phyloP scores from a whole-genome alignment of 2,113 vertebrate species.

The Prionailurus viverrinus region DNA sequence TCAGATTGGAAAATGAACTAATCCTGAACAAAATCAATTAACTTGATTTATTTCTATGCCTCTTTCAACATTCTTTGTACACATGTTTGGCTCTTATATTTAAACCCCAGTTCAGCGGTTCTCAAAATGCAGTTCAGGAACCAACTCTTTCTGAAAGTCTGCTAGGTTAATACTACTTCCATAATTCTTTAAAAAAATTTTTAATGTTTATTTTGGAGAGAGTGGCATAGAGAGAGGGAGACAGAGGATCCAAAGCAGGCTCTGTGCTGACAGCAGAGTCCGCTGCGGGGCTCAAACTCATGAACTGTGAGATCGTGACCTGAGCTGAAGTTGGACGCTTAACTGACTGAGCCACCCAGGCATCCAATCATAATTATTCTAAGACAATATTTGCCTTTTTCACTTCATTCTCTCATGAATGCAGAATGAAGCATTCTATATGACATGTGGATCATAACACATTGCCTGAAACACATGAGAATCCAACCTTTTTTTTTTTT shows the following conservation, averaged over 20 bases:
- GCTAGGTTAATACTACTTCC: conserved; percentile 3
- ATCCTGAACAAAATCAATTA: conserved; percentile 1
- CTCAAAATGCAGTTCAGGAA: neutral
- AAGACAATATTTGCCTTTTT: conserved; percentile 19
- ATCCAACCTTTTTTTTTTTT: neutral
- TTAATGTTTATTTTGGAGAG: too few relatives aligned
- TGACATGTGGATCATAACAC: neutral
- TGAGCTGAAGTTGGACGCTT: too few relatives aligned
- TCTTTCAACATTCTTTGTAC: conserved; percentile 31
- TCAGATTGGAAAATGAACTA: neutral
- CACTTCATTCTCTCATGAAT: neutral
- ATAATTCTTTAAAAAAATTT: too few relatives aligned
- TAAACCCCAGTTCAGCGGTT: neutral
- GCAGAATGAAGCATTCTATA: neutral
- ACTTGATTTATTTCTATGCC: neutral
- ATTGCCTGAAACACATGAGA: neutral
- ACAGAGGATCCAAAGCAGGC: too few relatives aligned
- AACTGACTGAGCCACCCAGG: too few relatives aligned
- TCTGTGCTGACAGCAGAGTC: too few relatives aligned
- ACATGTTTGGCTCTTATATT: neutral
- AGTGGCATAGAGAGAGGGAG: too few relatives aligned
- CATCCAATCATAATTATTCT: neutral
- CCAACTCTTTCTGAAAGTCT: neutral
- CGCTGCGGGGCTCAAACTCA: too few relatives aligned
- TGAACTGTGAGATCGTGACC: too few relatives aligned